Conservation (phyloP, 2,888 invertebrate genomes). For the Pomacea canaliculata region DNA sequence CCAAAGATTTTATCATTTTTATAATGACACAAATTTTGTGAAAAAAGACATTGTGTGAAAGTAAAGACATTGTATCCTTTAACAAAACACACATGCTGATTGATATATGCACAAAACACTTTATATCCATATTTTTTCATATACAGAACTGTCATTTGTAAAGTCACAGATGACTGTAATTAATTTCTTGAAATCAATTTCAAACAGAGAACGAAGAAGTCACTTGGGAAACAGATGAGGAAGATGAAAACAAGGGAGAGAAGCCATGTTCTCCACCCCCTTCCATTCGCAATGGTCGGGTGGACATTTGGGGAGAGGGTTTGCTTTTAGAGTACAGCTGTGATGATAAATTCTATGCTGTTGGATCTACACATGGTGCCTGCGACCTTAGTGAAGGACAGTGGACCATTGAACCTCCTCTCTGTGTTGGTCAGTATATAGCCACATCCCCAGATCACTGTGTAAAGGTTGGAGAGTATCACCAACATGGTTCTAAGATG, state of each 20-base stretch:
- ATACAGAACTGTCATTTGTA: too few species aligned
- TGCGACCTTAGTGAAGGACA: slow-evolving; percentile 34
- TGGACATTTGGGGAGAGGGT: slow-evolving; percentile 40
- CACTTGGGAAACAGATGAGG: neutral
- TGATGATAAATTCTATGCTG: slow-evolving; percentile 32
- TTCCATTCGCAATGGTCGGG: slow-evolving; percentile 32
- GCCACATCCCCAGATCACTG: neutral
- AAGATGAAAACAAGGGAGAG: slow-evolving; percentile 17
- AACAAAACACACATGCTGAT: too few species aligned
- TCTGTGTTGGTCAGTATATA: slow-evolving; percentile 37
- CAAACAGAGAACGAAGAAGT: slow-evolving; percentile 4
- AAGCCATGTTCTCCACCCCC: slow-evolving; percentile 32
- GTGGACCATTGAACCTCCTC: slow-evolving; percentile 40
- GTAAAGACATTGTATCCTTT: too few species aligned
- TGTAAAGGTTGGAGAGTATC: neutral
- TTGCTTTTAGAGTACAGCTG: slow-evolving; percentile 40
- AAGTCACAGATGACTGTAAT: too few species aligned
- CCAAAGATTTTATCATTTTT: too few species aligned
- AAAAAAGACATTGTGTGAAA: too few species aligned
- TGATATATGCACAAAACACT: too few species aligned
- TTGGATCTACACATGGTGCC: slow-evolving; percentile 39
- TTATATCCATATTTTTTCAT: too few species aligned
- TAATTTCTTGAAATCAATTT: neutral
- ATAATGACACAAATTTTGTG: too few species aligned
- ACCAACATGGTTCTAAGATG: neutral